Evolutionary conservation across 1,140 invertebrate species (phyloP).

Genomic region (Trachymyrmex cornetzi): DNA sequence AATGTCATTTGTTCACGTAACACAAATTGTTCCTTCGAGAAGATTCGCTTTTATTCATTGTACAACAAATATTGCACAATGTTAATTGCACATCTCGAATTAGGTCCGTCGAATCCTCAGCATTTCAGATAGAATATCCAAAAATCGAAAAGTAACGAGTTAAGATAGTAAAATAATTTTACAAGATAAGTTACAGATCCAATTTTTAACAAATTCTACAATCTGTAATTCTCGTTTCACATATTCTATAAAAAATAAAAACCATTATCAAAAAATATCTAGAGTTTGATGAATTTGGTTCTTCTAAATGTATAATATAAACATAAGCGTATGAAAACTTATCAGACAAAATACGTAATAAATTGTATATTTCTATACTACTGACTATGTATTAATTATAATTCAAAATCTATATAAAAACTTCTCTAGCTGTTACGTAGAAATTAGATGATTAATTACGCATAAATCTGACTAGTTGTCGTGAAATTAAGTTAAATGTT

Average conservation of each 20-base stretch:
- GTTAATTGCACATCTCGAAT: not conserved
- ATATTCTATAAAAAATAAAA: not conserved
- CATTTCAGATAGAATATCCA: not conserved
- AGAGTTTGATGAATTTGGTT: constrained; percentile 4
- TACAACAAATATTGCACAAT: constrained; percentile 24
- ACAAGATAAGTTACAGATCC: not conserved
- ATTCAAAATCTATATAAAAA: constrained; percentile 5
- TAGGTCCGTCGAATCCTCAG: not conserved
- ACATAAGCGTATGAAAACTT: not conserved
- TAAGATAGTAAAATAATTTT: not conserved
- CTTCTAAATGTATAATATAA: not conserved
- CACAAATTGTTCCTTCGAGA: constrained; percentile 50
- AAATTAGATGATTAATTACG: not conserved
- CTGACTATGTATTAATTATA: constrained; percentile 6
- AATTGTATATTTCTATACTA: constrained; percentile 7
- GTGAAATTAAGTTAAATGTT: constrained; percentile 18
- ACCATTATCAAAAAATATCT: constrained; percentile 6
- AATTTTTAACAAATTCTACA: not conserved
- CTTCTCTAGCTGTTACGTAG: not conserved
- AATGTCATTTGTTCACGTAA: constrained; percentile 5
- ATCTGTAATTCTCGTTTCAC: not conserved
- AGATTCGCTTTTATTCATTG: not conserved
- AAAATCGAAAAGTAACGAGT: not conserved
- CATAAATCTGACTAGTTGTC: not conserved
- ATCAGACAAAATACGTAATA: constrained; percentile 12